Evolutionary conservation across 2,888 invertebrate species (phyloP).

Genomic region (Anaspis maculata): DNA sequence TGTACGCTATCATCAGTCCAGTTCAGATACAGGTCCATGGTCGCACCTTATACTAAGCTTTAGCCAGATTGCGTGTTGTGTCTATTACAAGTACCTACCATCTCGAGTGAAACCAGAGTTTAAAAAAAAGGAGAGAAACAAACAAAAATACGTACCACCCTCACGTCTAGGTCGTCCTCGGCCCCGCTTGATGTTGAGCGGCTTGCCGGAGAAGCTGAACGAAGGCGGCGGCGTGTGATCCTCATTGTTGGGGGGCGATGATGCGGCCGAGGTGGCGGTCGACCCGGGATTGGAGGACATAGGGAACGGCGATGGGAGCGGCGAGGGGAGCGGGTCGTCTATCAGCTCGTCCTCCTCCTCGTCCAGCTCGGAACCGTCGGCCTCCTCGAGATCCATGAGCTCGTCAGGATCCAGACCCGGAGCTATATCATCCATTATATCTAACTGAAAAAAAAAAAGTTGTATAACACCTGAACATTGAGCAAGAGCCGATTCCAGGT

Average conservation of each 20-base stretch:
- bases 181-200: conserved; percentile 60
- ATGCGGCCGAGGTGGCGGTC: conserved; percentile 55
- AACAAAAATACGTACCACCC: conserved; percentile 48
- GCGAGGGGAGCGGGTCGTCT: conserved; percentile 41
- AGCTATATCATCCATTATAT: conserved; percentile 38
- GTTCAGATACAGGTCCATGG: no score
- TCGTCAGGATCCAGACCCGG: conserved; percentile 45
- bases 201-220: conserved; percentile 51
- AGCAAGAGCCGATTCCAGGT: conserved; percentile 12
- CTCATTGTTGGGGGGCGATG: conserved; percentile 51
- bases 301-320: conserved; percentile 33
- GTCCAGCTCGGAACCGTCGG: conserved; percentile 67
- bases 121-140: no score
- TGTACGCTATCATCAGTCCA: no score
- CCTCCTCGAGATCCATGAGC: conserved; percentile 66
- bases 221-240: conserved; percentile 56
- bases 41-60: no score
- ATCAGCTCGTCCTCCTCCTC: conserved; percentile 58
- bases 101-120: no score
- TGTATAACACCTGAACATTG: no score
- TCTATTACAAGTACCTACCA: no score
- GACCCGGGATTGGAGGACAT: conserved; percentile 55
- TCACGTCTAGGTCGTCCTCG: conserved; percentile 75
- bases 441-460: conserved; percentile 8
- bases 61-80: no score